These are phyloP conservation scores for Sebastes kiyomatsui DNA, from an alignment of 2,797 vertebrate species.

Conservation along the genomic window DNA sequence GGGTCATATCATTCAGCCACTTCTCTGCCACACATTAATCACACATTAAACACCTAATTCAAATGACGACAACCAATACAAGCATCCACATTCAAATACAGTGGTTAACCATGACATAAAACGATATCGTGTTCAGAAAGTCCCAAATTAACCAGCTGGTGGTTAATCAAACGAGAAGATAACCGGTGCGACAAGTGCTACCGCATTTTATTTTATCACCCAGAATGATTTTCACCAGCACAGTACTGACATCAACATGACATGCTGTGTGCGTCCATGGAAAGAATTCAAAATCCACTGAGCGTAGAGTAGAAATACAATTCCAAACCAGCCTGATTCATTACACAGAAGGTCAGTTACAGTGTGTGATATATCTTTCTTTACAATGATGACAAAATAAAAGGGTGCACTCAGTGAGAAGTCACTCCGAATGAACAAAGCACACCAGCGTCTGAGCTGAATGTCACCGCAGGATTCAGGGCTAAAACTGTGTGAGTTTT, in stretches of 20 bases:
- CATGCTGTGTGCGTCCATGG: neutral
- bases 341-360: conserved; percentile 3
- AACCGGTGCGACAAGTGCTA: neutral
- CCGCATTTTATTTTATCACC: neutral
- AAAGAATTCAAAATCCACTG: neutral
- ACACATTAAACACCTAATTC: neutral
- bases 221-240: neutral
- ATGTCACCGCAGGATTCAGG: conserved; percentile 19
- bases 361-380: neutral
- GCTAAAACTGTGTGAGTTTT: neutral
- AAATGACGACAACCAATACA: neutral
- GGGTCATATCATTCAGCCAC: neutral
- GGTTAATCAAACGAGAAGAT: neutral
- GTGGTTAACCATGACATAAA: neutral
- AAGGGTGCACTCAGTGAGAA: neutral
- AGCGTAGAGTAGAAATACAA: neutral
- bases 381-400: neutral
- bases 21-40: neutral
- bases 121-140: neutral
- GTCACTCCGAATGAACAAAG: conserved; percentile 3
- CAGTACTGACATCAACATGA: neutral
- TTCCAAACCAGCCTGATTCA: neutral
- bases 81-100: neutral
- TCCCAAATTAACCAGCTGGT: neutral
- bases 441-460: neutral